Evolutionary conservation across 2,113 vertebrate species (phyloP).

Genomic region (Psittacula cyanocephala): DNA sequence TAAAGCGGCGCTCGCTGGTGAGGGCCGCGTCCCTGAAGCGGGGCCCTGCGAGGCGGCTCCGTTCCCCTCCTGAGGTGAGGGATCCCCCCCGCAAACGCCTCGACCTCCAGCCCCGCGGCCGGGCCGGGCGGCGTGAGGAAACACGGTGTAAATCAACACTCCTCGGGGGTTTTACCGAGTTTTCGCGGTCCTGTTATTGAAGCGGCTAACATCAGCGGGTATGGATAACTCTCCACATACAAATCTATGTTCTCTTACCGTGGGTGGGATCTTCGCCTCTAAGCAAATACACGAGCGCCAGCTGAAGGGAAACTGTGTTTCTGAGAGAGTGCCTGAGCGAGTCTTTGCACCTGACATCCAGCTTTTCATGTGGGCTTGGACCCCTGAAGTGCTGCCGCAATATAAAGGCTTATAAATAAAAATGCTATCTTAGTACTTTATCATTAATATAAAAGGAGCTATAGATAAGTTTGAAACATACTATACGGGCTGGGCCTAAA

Average conservation of each 20-base stretch:
- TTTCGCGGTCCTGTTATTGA: fast-evolving
- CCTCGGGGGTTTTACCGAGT: fast-evolving
- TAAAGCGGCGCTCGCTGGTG: neutral
- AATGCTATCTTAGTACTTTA: neutral
- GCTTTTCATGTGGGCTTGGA: fast-evolving
- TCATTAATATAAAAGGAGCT: neutral
- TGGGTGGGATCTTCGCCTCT: neutral
- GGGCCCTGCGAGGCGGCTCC: neutral
- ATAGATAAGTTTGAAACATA: fast-evolving
- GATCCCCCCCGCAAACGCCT: fast-evolving
- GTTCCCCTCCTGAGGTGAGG: no score
- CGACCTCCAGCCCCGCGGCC: neutral
- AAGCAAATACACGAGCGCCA: fast-evolving
- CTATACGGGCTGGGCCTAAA: no score
- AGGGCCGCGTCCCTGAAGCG: neutral
- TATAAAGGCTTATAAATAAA: neutral
- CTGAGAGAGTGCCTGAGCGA: neutral
- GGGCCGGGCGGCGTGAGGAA: neutral
- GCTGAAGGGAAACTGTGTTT: neutral
- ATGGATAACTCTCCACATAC: fast-evolving
- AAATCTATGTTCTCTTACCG: fast-evolving
- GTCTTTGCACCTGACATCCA: neutral
- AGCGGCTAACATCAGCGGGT: fast-evolving
- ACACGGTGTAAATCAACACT: fast-evolving
- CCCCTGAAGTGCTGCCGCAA: neutral